Evolutionary conservation across 1,140 invertebrate species (phyloP).

Genomic region (Drosophila nigrodunni): DNA sequence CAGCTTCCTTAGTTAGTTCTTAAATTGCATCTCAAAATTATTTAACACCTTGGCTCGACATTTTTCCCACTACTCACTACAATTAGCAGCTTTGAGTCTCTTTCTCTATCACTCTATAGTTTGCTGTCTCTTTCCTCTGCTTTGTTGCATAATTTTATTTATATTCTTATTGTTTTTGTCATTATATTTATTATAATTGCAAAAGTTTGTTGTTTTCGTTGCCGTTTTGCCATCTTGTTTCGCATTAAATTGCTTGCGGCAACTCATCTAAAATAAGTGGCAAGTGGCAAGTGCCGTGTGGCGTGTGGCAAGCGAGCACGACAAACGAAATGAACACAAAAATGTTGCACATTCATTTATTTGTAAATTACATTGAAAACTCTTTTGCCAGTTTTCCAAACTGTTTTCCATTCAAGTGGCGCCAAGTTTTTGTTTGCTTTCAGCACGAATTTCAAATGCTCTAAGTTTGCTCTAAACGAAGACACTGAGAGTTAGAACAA

Average conservation of each 20-base stretch:
- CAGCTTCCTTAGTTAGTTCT: conserved; percentile 31
- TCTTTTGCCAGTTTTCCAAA: conserved; percentile 25
- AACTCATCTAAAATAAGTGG: conserved; percentile 43
- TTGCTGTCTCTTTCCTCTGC: background rate
- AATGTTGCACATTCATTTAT: conserved; percentile 31
- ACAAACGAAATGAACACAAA: conserved; percentile 6
- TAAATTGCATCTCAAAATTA: background rate
- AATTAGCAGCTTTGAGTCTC: background rate
- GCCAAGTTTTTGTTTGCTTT: conserved; percentile 6
- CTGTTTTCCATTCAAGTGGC: conserved; percentile 20
- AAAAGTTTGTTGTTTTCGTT: conserved; percentile 4
- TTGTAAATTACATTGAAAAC: conserved; percentile 38
- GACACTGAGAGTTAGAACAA: too few relatives aligned
- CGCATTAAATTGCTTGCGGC: conserved; percentile 35
- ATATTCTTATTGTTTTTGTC: conserved; percentile 5
- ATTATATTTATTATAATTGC: conserved; percentile 42
- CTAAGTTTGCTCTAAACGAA: background rate
- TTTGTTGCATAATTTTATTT: background rate
- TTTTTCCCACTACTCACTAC: background rate
- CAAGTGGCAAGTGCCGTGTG: conserved; percentile 3
- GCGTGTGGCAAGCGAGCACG: background rate
- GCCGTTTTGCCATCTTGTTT: background rate
- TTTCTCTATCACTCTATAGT: background rate
- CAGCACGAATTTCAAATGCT: conserved; percentile 5
- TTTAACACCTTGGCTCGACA: conserved; percentile 7